These are phyloP conservation scores for Battus philenor DNA, from an alignment of 1,140 invertebrate genomes.

Conservation along the genomic window DNA sequence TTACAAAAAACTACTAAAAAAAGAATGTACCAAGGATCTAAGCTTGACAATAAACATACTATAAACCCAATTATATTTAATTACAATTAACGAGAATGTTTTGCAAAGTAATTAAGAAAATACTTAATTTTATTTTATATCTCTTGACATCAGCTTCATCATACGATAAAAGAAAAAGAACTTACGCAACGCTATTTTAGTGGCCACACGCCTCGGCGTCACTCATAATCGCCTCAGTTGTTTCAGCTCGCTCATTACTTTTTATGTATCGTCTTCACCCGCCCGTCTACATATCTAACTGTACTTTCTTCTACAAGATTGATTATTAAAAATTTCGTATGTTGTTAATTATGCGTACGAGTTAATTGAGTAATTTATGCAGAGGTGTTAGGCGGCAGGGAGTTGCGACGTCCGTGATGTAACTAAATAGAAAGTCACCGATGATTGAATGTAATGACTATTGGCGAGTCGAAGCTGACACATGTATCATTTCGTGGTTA, in stretches of 20 bases:
- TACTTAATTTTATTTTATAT: no score
- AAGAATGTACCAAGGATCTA: no score
- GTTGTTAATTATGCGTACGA: slow-evolving; percentile 51
- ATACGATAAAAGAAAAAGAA: no score
- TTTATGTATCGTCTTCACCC: slow-evolving; percentile 44
- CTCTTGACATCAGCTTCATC: no score
- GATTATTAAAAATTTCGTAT: slow-evolving; percentile 64
- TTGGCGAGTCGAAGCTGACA: no score
- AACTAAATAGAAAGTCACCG: slow-evolving; percentile 7
- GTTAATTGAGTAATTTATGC: slow-evolving; percentile 62
- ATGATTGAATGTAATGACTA: neutral
- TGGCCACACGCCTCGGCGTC: slow-evolving; percentile 27
- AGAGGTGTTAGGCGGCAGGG: slow-evolving; percentile 18
- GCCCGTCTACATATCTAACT: slow-evolving; percentile 44
- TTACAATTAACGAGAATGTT: no score
- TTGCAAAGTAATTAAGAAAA: no score
- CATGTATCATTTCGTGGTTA: no score
- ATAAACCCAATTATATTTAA: no score
- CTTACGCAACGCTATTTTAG: slow-evolving; percentile 31
- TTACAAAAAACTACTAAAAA: no score
- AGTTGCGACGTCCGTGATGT: neutral
- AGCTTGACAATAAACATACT: no score
- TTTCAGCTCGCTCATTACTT: slow-evolving; percentile 63
- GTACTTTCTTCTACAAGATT: slow-evolving; percentile 63
- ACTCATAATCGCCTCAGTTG: slow-evolving; percentile 45